A percentile compares a stretch with the other conserved stretches of the same genome.
phyloP scores from a whole-genome alignment of 2,113 vertebrate genomes.

The Brachypteracias leptosomus region DNA sequence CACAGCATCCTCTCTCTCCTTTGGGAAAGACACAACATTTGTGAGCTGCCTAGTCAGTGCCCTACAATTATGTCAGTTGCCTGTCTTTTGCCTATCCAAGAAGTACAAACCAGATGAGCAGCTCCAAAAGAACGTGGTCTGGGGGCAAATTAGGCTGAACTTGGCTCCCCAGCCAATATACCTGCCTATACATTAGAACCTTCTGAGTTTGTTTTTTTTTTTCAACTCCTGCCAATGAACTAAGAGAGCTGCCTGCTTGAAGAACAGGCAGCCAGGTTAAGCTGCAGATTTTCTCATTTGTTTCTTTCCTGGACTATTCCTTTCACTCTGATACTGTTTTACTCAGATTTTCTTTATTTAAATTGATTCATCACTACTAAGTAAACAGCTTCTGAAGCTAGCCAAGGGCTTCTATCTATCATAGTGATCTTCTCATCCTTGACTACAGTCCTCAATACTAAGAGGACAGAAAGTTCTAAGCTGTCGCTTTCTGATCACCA shows the following conservation, averaged over 20 bases:
- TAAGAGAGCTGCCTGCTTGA: not conserved
- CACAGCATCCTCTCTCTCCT: not conserved
- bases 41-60: not conserved
- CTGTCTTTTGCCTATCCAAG: not conserved
- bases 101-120: not conserved
- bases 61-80: not conserved
- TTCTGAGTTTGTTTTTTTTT: not conserved
- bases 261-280: not conserved
- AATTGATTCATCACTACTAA: not conserved
- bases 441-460: not conserved
- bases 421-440: not conserved
- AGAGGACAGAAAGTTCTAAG: not conserved
- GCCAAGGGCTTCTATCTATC: not conserved
- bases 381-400: not conserved
- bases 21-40: not conserved
- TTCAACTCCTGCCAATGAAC: not conserved
- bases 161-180: not conserved
- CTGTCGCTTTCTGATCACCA: not conserved
- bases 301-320: not conserved
- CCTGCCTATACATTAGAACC: not conserved
- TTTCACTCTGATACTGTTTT: not conserved
- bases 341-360: not conserved
- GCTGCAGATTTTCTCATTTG: not conserved
- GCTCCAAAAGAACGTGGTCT: not conserved
- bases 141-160: not conserved